Evolutionary conservation across 2,888 invertebrate species (phyloP).

Genomic region (Leucania comma): DNA sequence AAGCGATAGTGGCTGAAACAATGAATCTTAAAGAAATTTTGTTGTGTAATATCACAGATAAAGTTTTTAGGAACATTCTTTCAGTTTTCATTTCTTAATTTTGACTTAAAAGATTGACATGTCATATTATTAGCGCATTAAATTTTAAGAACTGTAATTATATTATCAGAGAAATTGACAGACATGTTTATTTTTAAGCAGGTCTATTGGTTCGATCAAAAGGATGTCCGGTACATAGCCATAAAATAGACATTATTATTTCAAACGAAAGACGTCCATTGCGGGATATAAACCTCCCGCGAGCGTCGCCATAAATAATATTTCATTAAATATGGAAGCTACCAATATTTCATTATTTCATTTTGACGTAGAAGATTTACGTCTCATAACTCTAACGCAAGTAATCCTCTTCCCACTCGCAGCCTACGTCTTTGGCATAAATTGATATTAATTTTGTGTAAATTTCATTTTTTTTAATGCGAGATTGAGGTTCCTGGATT

Average conservation of each 20-base stretch:
- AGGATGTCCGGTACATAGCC: neutral
- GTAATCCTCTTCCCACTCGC: constrained; percentile 9
- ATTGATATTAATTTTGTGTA: constrained; percentile 2
- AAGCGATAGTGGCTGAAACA: too few relatives aligned
- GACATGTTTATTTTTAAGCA: too few relatives aligned
- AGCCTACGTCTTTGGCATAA: constrained; percentile 4
- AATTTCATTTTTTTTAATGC: neutral
- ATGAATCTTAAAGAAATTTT: too few relatives aligned
- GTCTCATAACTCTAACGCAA: constrained; percentile 19
- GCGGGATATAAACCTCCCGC: too few relatives aligned
- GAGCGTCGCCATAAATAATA: neutral
- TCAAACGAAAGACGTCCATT: neutral
- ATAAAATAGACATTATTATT: neutral
- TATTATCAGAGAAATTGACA: too few relatives aligned
- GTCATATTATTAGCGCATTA: too few relatives aligned
- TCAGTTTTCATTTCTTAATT: too few relatives aligned
- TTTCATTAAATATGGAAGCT: neutral
- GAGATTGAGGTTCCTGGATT: neutral
- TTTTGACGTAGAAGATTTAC: constrained; percentile 28
- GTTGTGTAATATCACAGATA: too few relatives aligned
- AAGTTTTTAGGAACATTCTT: too few relatives aligned
- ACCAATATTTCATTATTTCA: constrained; percentile 19
- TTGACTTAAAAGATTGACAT: too few relatives aligned
- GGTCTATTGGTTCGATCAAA: too few relatives aligned
- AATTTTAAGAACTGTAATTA: too few relatives aligned